These are phyloP conservation scores for Stegodyphus mimosarum DNA, from an alignment of 1,140 invertebrate species.

Conservation along the genomic window DNA sequence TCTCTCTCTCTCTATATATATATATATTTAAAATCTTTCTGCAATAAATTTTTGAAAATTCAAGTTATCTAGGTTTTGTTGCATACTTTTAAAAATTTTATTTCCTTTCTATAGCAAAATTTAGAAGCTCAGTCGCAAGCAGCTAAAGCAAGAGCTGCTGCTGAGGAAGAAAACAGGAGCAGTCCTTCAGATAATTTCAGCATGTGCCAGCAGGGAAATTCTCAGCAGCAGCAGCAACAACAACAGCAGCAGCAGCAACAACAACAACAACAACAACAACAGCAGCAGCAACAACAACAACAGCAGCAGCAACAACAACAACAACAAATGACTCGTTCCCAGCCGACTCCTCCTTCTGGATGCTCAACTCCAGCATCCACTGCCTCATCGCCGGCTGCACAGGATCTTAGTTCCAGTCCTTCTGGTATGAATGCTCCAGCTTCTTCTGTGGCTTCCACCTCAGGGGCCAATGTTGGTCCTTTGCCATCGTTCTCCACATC, in stretches of 20 bases:
- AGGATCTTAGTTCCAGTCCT: slow-evolving; percentile 50
- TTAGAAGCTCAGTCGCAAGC: slow-evolving; percentile 44
- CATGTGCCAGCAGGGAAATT: slow-evolving; percentile 20
- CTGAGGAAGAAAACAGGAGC: slow-evolving; percentile 31
- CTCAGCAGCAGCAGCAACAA: slow-evolving; percentile 34
- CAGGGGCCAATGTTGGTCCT: slow-evolving; percentile 38
- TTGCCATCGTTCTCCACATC: slow-evolving; percentile 53
- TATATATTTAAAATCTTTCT: no score
- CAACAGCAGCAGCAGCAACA: slow-evolving; percentile 21
- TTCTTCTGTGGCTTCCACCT: slow-evolving; percentile 34
- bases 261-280: slow-evolving; percentile 36
- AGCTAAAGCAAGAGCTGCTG: slow-evolving; percentile 41
- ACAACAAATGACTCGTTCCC: slow-evolving; percentile 48
- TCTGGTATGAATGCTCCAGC: slow-evolving; percentile 35
- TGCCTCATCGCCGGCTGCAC: slow-evolving; percentile 56
- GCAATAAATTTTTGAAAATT: no score
- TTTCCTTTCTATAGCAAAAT: slow-evolving; percentile 30
- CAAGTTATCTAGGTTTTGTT: no score
- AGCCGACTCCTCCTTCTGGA: slow-evolving; percentile 55
- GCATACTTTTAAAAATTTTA: no score
- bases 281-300: slow-evolving; percentile 14
- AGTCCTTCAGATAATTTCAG: slow-evolving; percentile 35
- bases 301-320: slow-evolving; percentile 50
- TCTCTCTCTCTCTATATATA: no score
- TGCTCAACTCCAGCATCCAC: slow-evolving; percentile 54